Conservation (phyloP, 2,113 vertebrate species). For the Abramis brama region DNA sequence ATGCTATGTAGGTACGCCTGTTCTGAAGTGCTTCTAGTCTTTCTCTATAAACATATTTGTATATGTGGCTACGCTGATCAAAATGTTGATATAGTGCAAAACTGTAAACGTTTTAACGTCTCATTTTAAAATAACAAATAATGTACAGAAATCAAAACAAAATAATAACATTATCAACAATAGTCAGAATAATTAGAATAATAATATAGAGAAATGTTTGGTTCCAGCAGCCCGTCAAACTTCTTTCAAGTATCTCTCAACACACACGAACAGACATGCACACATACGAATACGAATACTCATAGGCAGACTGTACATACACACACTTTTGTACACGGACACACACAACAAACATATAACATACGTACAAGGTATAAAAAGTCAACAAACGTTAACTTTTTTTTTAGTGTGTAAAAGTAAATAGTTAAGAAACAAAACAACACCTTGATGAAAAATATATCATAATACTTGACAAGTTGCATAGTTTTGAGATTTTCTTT, state of each 20-base stretch:
- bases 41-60: constrained; percentile 86
- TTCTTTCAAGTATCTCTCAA: constrained; percentile 99
- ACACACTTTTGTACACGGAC: constrained; percentile 14
- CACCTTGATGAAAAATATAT: constrained; percentile 66
- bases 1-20: constrained; percentile 74
- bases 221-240: constrained; percentile 97
- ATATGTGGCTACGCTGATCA: constrained; percentile 87
- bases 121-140: constrained; percentile 53
- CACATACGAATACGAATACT: constrained; percentile 57
- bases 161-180: constrained; percentile 65
- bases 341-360: constrained; percentile 41
- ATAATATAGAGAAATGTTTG: constrained; percentile 90
- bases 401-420: constrained; percentile 81
- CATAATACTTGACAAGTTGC: constrained; percentile 91
- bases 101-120: constrained; percentile 86
- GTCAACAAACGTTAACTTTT: constrained; percentile 76
- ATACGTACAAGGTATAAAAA: constrained; percentile 80
- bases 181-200: constrained; percentile 65
- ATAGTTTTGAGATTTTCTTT: constrained; percentile 91
- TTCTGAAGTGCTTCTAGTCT: constrained; percentile 86
- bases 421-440: constrained; percentile 76
- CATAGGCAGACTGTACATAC: constrained; percentile 33
- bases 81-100: constrained; percentile 96
- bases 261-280: constrained; percentile 56
- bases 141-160: constrained; percentile 56